Evolutionary conservation across 2,113 vertebrate genomes (phyloP).

Genomic region (Rhineura floridana): DNA sequence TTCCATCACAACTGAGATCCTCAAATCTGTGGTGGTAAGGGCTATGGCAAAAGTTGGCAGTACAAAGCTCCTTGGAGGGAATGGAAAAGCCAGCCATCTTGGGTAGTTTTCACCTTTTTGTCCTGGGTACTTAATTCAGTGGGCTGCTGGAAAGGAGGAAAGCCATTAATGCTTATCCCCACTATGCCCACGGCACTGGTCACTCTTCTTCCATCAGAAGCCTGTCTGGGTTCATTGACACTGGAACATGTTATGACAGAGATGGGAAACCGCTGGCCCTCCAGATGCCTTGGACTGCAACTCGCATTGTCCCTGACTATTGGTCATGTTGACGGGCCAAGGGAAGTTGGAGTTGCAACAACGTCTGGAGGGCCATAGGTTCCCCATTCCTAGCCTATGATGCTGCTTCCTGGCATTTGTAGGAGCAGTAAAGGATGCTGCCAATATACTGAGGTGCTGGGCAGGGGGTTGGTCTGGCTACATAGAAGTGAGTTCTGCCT

Average conservation of each 20-base stretch:
- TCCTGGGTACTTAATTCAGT: neutral
- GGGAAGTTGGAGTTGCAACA: no score
- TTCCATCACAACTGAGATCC: constrained; percentile 89
- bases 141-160: neutral
- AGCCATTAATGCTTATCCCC: neutral
- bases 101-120: neutral
- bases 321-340: no score
- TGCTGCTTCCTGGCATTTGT: neutral
- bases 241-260: neutral
- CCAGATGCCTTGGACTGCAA: no score
- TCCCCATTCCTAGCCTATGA: no score
- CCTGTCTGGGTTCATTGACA: neutral
- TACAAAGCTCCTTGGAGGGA: neutral
- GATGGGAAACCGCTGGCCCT: no score
- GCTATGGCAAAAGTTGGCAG: fast-evolving
- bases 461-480: no score
- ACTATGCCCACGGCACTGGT: neutral
- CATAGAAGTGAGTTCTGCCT: no score
- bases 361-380: no score
- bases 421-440: neutral
- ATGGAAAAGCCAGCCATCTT: neutral
- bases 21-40: constrained; percentile 87
- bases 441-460: neutral
- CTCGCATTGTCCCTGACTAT: no score
- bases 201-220: no score